Evolutionary conservation across 1,140 invertebrate genomes (phyloP).

Genomic region (Leptinotarsa defecta): DNA sequence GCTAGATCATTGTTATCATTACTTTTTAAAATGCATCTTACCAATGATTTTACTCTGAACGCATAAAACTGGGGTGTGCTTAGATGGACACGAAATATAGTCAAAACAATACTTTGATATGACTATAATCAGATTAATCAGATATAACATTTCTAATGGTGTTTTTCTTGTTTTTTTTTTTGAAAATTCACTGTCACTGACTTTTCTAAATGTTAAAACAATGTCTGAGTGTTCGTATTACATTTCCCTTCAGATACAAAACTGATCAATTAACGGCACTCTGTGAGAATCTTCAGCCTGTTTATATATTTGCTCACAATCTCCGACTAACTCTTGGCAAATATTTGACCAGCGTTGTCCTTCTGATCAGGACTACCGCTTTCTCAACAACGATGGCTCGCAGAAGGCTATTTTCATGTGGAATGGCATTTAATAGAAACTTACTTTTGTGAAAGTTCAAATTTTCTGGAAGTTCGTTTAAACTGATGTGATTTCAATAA

Average conservation of each 20-base stretch:
- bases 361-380: slow-evolving; percentile 23
- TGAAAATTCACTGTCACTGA: too few relatives aligned
- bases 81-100: too few relatives aligned
- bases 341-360: slow-evolving; percentile 32
- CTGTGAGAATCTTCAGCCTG: slow-evolving; percentile 27
- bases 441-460: background rate
- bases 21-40: too few relatives aligned
- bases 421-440: background rate
- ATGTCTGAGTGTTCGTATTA: background rate
- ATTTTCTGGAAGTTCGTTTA: background rate
- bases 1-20: too few relatives aligned
- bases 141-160: too few relatives aligned
- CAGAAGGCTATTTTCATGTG: background rate
- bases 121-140: too few relatives aligned
- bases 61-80: too few relatives aligned
- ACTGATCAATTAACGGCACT: slow-evolving; percentile 26
- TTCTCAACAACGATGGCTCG: background rate
- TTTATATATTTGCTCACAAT: slow-evolving; percentile 34
- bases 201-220: too few relatives aligned
- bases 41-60: too few relatives aligned
- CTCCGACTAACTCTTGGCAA: slow-evolving; percentile 30
- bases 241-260: slow-evolving; percentile 7
- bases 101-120: too few relatives aligned
- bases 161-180: too few relatives aligned
- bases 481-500: too few relatives aligned